Conservation (phyloP, 2,113 vertebrate species). For the Phrynocephalus versicolor region DNA sequence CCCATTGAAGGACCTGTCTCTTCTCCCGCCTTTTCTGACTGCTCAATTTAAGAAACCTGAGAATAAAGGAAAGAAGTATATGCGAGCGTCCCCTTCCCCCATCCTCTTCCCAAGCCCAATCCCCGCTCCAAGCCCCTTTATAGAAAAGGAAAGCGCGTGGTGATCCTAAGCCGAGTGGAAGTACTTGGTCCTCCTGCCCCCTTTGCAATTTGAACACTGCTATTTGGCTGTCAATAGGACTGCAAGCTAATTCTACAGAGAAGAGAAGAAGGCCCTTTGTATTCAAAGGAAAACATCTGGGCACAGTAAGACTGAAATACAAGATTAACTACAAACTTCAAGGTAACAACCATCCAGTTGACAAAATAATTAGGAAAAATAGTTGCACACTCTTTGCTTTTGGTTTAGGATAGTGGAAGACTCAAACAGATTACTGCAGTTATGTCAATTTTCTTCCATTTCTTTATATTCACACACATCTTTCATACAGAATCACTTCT, state of each 20-base stretch:
- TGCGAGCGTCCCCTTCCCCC: neutral
- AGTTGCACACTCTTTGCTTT: conserved; percentile 43
- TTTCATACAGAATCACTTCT: conserved; percentile 50
- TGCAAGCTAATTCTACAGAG: conserved; percentile 29
- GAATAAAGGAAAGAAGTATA: neutral
- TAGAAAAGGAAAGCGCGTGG: conserved; percentile 10
- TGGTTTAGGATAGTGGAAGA: conserved; percentile 35
- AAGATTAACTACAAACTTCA: conserved; percentile 12
- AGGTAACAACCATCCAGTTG: conserved; percentile 23
- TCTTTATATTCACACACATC: conserved; percentile 48
- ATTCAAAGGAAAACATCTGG: conserved; percentile 16
- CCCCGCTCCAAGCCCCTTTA: neutral
- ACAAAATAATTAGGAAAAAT: conserved; percentile 47
- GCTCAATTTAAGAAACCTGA: conserved; percentile 2
- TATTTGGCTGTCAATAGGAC: conserved; percentile 33
- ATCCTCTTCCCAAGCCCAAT: neutral
- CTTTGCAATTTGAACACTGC: conserved; percentile 30
- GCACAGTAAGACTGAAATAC: conserved; percentile 23
- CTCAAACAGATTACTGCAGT: conserved; percentile 44
- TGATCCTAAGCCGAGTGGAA: conserved; percentile 23
- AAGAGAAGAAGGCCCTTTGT: conserved; percentile 8
- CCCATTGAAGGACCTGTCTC: neutral
- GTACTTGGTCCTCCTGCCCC: conserved; percentile 10
- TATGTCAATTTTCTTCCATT: conserved; percentile 43
- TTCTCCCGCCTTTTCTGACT: conserved; percentile 25